Base-by-base conservation (phyloP, 2,113 vertebrate species). In the Cynocephalus volans region DNA sequence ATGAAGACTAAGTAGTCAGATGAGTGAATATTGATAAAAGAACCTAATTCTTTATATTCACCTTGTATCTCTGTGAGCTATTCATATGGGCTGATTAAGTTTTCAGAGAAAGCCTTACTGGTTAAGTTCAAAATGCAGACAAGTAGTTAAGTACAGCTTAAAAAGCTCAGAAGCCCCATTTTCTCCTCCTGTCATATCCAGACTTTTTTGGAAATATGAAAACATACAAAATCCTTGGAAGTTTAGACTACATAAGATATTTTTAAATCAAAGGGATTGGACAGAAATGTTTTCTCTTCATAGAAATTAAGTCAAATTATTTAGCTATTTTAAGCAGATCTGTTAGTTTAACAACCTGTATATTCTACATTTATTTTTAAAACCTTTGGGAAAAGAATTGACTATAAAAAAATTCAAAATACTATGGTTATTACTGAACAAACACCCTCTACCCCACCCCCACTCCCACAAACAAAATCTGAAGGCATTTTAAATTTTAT, bases 81-180 rank as follows among this genome's bases (percentile, higher is more conserved):
- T 92, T 96, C 86, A 75, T 79, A 70, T 24, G 50, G 56, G 21
- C 11, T 93, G 79, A 77, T 93, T 79, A 89, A 86, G 87, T 95
- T 96, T 97, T 97, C 86, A 95, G 91, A 93, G 88, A 86, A 85
- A 94, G 69, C 76, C 64, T 81, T 58, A 33, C 58, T 84, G 72
- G 64, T 93, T 97, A 90, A 90, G 24, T 90, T 76, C 15, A 92
- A 90, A 58, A 62, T 94, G 81, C 80, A 82, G 91, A 93, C 48
- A 85, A 79, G 23, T 69, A 88, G 67, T 95, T 73, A 95, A 87
- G 64, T 70, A 95, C 52, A 90, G 36, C 26, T 82, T 89, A 45
- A 93, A 67, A 92, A 96, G 50, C n/a, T 54, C 48, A 93, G 19
- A 62, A 95, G 41, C 14, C 36, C 41, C 2, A 33, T 93, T 94